phyloP scores from a whole-genome alignment of 2,113 vertebrate species.

The Oostethus manadensis region DNA sequence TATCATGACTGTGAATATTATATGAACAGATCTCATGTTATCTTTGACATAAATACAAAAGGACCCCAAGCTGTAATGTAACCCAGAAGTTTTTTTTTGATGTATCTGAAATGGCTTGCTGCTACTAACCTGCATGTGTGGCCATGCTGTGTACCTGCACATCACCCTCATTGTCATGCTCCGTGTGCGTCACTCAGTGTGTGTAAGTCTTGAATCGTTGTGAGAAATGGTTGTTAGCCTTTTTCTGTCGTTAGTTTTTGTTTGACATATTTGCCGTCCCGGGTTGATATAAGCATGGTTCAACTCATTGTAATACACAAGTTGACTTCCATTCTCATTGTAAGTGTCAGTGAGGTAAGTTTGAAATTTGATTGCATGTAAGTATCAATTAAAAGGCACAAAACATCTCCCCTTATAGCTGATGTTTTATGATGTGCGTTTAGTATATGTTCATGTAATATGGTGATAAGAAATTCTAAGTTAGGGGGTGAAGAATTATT shows the following conservation, averaged over 20 bases:
- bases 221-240: background rate
- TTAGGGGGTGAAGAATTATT: background rate
- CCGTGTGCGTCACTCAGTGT: constrained; percentile 3
- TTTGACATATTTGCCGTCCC: background rate
- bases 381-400: constrained; percentile 20
- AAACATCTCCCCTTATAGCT: background rate
- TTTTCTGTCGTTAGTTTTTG: background rate
- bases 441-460: background rate
- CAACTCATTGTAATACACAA: background rate
- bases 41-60: constrained; percentile 4
- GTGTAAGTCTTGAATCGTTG: constrained; percentile 7
- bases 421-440: background rate
- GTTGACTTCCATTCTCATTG: background rate
- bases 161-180: constrained; percentile 2
- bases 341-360: constrained; percentile 26
- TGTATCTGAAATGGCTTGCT: constrained; percentile 29
- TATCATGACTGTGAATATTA: constrained; percentile 68
- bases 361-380: constrained; percentile 4
- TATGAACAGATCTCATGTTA: constrained; percentile 15
- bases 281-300: constrained; percentile 2
- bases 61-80: constrained; percentile 65
- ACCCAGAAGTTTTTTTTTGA: constrained; percentile 5
- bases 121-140: constrained; percentile 72
- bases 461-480: background rate
- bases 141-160: constrained; percentile 27